Conservation (phyloP, 2,888 invertebrate species). For the Megastigmus dorsalis region DNA sequence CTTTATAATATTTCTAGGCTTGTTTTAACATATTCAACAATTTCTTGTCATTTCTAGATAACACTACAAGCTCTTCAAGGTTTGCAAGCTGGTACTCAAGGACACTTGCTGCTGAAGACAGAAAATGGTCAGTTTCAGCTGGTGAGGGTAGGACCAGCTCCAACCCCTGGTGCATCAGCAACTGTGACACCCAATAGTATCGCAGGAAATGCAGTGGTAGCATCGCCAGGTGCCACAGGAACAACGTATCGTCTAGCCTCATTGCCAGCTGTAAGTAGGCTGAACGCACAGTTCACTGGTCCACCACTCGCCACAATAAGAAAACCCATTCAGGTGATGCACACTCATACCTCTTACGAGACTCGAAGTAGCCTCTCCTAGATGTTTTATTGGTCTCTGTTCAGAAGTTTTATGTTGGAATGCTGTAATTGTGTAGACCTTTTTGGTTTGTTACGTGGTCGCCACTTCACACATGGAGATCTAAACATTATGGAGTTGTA, state of each 20-base stretch:
- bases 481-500: too few relatives aligned
- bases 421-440: constrained; percentile 35
- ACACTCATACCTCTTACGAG: constrained; percentile 58
- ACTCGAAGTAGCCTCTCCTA: constrained; percentile 51
- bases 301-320: constrained; percentile 79
- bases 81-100: constrained; percentile 81
- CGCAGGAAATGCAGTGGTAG: constrained; percentile 69
- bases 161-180: constrained; percentile 76
- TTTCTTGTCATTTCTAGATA: constrained; percentile 76
- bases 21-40: constrained; percentile 14
- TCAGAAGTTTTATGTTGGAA: constrained; percentile 37
- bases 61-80: constrained; percentile 91
- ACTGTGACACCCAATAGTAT: constrained; percentile 74
- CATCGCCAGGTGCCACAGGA: constrained; percentile 72
- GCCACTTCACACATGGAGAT: too few relatives aligned
- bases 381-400: constrained; percentile 45
- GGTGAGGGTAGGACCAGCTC: constrained; percentile 90
- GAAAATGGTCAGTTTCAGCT: constrained; percentile 97
- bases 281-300: constrained; percentile 78
- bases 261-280: constrained; percentile 90
- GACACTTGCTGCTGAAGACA: constrained; percentile 94
- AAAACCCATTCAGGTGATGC: constrained; percentile 76
- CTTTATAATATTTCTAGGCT: background rate
- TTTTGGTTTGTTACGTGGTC: constrained; percentile 12
- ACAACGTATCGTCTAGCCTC: constrained; percentile 89